Base-by-base conservation (phyloP, 2,888 invertebrate genomes). In the Keiferia lycopersicella region DNA sequence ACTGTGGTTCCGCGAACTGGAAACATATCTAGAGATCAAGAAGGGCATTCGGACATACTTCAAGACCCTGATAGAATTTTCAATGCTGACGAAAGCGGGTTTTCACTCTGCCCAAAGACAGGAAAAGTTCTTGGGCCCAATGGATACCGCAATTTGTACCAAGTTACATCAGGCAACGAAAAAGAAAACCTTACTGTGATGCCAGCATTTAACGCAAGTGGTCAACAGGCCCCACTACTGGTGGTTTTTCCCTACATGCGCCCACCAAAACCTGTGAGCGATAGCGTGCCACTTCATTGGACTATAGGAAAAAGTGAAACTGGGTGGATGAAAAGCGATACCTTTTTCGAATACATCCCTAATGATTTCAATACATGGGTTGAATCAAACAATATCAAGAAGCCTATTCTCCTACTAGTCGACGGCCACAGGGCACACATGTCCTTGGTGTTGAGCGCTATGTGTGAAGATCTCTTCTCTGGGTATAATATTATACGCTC, bases 391-490 rank as follows among this genome's bases (percentile, higher is more conserved):
- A 60, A 70, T 1, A 66, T 70, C 12, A 59, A 63, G 62, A 73
- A 71, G 64, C 72, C 74, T 0, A 41, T 75, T 0, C 50, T 74
- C 12, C 45, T 75, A 16, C 65, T 77, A 0, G 63, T 77, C 10
- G 76, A 77, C 66, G 74, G 76, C 0, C 71, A 74, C 62, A 73
- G 67, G 53, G 71, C 73, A 2, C 75, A 74, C 53, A 69, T 76
- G 68, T 68, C 75, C 0, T 58, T 73, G 45, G n/a, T 45, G 10
- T 34, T 75, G 7, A 73, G 71, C 45, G 14, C 30, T 1, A 14
- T 68, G 1, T 75, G 73, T 48, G 68, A 73, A 64, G 6, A 68
- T n/a, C n/a, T n/a, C n/a, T n/a, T n/a, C n/a, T 58, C 7, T 62
- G 11, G 62, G 50, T 34, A 73, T 74, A 18, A 72, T 73, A 64